phyloP scores from a whole-genome alignment of 2,113 vertebrate genomes.

The Pseudorhombus dupliciocellatus region DNA sequence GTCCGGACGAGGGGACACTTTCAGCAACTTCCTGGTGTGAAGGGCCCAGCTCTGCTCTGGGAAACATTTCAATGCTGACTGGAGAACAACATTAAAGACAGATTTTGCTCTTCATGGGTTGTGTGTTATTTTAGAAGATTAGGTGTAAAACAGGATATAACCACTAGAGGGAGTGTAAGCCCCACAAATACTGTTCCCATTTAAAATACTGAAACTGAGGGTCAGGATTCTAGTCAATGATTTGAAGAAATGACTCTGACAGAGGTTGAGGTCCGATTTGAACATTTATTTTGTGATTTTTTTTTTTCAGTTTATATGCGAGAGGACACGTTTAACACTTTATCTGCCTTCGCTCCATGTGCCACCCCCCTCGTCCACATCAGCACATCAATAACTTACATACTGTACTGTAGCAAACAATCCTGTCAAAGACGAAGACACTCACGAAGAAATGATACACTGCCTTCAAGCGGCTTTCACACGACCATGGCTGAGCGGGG shows the following conservation, averaged over 20 bases:
- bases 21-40: constrained; percentile 61
- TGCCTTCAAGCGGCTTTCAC: constrained; percentile 22
- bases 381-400: constrained; percentile 81
- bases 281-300: constrained; percentile 82
- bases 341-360: constrained; percentile 62
- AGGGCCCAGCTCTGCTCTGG: background rate
- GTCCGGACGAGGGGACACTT: constrained; percentile 45
- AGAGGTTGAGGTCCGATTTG: constrained; percentile 54
- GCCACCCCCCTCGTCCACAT: constrained; percentile 65
- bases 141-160: background rate
- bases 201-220: background rate
- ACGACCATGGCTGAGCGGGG: background rate
- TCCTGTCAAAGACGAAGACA: constrained; percentile 62
- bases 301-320: constrained; percentile 80
- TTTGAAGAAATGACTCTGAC: constrained; percentile 55
- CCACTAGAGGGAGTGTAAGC: constrained; percentile 51
- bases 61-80: constrained; percentile 2
- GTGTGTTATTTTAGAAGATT: background rate
- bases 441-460: constrained; percentile 35
- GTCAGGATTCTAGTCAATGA: background rate
- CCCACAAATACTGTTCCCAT: background rate
- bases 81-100: constrained; percentile 8
- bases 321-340: constrained; percentile 65
- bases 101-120: background rate
- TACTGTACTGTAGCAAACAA: constrained; percentile 70